Percentiles rank a stretch among this genome's conserved stretches.
Conservation (phyloP, 2,797 vertebrate genomes). For the Crax fasciolata region DNA sequence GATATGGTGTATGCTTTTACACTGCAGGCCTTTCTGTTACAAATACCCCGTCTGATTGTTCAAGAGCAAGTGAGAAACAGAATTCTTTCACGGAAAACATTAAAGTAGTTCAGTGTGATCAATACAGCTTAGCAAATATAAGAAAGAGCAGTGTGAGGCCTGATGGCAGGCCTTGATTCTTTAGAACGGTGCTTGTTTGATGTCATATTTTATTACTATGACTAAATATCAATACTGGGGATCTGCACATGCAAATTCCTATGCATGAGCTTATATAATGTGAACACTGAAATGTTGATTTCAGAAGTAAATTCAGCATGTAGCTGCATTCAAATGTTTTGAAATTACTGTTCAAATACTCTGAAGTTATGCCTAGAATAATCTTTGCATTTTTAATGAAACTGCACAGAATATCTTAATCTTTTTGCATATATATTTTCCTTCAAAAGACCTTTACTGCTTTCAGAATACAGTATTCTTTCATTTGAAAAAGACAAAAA, state of each 20-base stretch:
- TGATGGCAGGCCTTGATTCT: neutral
- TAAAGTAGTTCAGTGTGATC: neutral
- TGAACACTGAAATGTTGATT: neutral
- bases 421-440: neutral
- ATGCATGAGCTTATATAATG: neutral
- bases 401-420: neutral
- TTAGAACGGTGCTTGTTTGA: neutral
- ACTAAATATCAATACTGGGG: neutral
- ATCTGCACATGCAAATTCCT: conserved; percentile 4
- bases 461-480: neutral
- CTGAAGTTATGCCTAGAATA: neutral
- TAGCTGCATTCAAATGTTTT: neutral
- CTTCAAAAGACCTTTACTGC: neutral
- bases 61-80: neutral
- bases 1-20: neutral
- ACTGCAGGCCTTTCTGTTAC: neutral
- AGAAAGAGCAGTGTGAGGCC: neutral
- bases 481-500: neutral
- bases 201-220: neutral
- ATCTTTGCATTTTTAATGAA: neutral
- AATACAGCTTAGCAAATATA: neutral
- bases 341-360: neutral
- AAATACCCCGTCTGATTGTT: neutral
- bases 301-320: neutral
- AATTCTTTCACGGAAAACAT: neutral